A percentile compares a stretch with the other conserved stretches of the same genome.
phyloP scores from a whole-genome alignment of 2,888 invertebrate species.

The Macaria liturata region DNA sequence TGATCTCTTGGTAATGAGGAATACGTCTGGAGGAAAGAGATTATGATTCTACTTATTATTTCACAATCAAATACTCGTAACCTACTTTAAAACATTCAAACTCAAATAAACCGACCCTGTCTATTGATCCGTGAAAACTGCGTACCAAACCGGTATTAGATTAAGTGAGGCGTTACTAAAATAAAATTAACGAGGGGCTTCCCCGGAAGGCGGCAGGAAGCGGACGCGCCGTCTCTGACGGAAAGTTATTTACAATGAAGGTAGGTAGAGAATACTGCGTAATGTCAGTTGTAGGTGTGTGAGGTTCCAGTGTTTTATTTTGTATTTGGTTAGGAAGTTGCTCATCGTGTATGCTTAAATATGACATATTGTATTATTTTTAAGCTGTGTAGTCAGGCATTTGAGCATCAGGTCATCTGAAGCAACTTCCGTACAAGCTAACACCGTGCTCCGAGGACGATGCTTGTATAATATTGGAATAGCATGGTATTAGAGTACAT shows the following conservation, averaged over 20 bases:
- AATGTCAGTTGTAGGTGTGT: not conserved
- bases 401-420: too few species aligned
- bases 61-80: not conserved
- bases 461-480: too few species aligned
- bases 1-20: too few species aligned
- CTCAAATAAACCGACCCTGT: conserved; percentile 6
- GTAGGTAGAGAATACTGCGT: conserved; percentile 6
- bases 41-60: too few species aligned
- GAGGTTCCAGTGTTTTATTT: not conserved
- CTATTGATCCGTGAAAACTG: conserved; percentile 34
- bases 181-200: conserved; percentile 76
- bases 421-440: too few species aligned
- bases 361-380: too few species aligned
- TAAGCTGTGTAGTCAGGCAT: too few species aligned
- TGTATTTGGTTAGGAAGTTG: too few species aligned
- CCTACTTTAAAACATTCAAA: conserved; percentile 10
- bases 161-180: conserved; percentile 69
- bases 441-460: too few species aligned
- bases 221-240: conserved; percentile 61
- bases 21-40: too few species aligned
- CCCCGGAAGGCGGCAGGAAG: conserved; percentile 70
- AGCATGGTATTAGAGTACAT: too few species aligned
- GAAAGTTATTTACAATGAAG: conserved; percentile 57
- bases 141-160: conserved; percentile 58
- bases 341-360: too few species aligned